phyloP scores from a whole-genome alignment of 35 echinoderm and acorn worm genomes.

The Heliocidaris erythrogramma region DNA sequence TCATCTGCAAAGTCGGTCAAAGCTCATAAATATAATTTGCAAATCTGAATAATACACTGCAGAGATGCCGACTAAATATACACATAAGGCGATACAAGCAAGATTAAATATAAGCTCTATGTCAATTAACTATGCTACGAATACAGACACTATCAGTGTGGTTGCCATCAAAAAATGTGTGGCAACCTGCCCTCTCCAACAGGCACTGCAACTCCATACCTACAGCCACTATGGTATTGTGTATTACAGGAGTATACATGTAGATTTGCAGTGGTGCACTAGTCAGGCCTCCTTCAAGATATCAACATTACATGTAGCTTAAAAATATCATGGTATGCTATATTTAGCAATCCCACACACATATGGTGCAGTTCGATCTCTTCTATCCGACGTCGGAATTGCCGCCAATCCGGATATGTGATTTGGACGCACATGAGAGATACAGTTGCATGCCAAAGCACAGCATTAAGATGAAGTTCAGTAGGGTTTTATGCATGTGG shows the following conservation, averaged over 20 bases:
- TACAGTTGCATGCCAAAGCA: neutral
- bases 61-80: neutral
- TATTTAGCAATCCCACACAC: too few species aligned
- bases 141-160: neutral
- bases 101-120: neutral
- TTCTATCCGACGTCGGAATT: neutral
- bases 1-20: neutral
- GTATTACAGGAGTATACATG: too few species aligned
- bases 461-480: too few species aligned
- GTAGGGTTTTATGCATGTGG: too few species aligned
- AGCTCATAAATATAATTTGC: neutral
- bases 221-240: too few species aligned
- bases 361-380: neutral
- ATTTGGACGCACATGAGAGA: neutral
- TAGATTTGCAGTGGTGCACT: too few species aligned
- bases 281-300: too few species aligned
- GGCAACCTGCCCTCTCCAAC: neutral
- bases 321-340: too few species aligned
- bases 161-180: neutral
- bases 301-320: too few species aligned
- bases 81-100: neutral
- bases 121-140: neutral
- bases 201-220: too few species aligned
- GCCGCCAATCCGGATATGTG: neutral
- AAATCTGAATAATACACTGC: constrained; percentile 17